Conservation (phyloP, 2,797 vertebrate species). For the Podarcis siculus region DNA sequence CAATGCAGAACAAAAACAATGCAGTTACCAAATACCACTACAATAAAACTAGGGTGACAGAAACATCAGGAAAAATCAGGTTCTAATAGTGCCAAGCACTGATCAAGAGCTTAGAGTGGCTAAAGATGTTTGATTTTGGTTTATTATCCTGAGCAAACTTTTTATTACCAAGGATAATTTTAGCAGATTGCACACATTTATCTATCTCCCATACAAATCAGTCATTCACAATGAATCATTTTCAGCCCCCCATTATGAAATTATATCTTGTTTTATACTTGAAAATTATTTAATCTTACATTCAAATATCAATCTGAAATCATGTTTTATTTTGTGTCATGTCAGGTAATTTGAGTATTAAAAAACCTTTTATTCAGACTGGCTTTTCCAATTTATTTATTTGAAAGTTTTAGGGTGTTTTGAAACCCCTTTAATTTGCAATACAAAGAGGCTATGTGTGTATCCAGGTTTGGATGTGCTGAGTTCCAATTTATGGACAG, state of each 20-base stretch:
- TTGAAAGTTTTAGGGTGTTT: neutral
- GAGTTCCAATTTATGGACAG: neutral
- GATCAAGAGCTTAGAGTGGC: neutral
- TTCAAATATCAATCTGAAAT: conserved; percentile 4
- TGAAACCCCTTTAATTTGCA: neutral
- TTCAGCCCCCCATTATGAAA: neutral
- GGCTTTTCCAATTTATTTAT: neutral
- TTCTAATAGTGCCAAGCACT: neutral
- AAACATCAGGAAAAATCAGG: neutral
- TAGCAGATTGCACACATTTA: neutral
- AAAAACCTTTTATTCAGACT: too few relatives aligned
- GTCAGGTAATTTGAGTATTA: too few relatives aligned
- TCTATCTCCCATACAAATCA: neutral
- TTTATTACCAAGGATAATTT: neutral
- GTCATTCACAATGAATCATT: neutral
- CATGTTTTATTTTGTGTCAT: neutral
- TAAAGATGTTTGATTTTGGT: neutral
- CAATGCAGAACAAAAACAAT: neutral
- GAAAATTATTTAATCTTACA: neutral
- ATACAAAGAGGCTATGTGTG: neutral
- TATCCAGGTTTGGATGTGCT: neutral
- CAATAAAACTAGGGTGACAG: neutral
- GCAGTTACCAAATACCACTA: fast-evolving
- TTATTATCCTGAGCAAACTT: neutral
- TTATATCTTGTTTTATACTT: neutral